A percentile compares a stretch with the other conserved stretches of the same genome.
These are phyloP conservation scores for Coryphaenoides rupestris DNA, from an alignment of 2,113 vertebrate species.

Conservation along the genomic window DNA sequence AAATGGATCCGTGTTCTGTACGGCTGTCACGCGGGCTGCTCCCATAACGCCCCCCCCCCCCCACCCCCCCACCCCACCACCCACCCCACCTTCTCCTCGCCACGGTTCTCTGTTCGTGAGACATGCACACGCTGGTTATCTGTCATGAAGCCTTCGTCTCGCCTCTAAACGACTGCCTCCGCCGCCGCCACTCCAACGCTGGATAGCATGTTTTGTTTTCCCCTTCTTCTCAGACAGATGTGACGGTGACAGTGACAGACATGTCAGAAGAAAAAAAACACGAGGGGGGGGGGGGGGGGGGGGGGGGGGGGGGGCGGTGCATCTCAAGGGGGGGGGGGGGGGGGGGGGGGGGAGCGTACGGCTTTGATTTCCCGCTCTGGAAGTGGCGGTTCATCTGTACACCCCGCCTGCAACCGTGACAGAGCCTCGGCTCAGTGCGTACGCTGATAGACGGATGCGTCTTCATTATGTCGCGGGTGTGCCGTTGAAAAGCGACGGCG, in stretches of 20 bases:
- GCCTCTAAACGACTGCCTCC: slow-evolving; percentile 65
- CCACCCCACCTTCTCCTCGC: too few relatives aligned
- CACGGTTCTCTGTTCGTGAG: slow-evolving; percentile 35
- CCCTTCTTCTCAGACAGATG: slow-evolving; percentile 43
- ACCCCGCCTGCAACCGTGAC: slow-evolving; percentile 36
- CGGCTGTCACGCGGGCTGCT: neutral
- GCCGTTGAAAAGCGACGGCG: slow-evolving; percentile 26
- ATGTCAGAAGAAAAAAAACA: slow-evolving; percentile 38
- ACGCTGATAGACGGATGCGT: slow-evolving; percentile 36
- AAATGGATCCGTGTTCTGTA: neutral
- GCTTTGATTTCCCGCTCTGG: slow-evolving; percentile 6
- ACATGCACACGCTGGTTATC: slow-evolving; percentile 57
- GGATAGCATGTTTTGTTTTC: slow-evolving; percentile 61
- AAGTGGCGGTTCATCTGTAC: slow-evolving; percentile 24
- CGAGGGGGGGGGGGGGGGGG: slow-evolving; percentile 18
- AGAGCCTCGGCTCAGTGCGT: slow-evolving; percentile 21
- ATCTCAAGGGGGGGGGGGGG: slow-evolving; percentile 20
- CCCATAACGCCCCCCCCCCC: too few relatives aligned
- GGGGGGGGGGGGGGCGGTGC: slow-evolving; percentile 28
- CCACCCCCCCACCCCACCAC: too few relatives aligned
- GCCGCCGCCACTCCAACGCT: slow-evolving; percentile 58
- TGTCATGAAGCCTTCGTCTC: slow-evolving; percentile 60
- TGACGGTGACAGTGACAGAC: slow-evolving; percentile 61
- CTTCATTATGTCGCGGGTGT: slow-evolving; percentile 37
- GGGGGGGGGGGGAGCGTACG: slow-evolving; percentile 27